These are phyloP conservation scores for Aethina tumida DNA, from an alignment of 1,140 invertebrate genomes.

Conservation along the genomic window DNA sequence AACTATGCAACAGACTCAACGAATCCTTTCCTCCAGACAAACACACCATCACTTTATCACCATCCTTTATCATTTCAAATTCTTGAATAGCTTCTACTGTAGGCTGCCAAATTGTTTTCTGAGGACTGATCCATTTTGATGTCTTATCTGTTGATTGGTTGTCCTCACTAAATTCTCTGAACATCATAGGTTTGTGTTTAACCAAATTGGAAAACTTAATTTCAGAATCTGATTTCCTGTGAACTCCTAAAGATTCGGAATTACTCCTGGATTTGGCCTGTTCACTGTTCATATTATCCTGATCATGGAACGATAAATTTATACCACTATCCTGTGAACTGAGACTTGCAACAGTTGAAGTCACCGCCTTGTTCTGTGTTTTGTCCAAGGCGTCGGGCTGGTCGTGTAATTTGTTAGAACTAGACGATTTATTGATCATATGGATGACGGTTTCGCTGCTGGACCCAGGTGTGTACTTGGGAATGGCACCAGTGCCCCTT, in stretches of 20 bases:
- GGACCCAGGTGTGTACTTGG: conserved; percentile 25
- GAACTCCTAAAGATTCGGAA: conserved; percentile 22
- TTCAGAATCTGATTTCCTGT: conserved; percentile 22
- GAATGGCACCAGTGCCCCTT: conserved; percentile 2
- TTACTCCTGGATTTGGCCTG: conserved; percentile 26
- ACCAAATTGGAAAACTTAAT: conserved; percentile 26
- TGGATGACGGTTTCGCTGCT: conserved; percentile 29
- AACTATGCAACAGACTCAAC: conserved; percentile 67
- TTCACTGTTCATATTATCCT: conserved; percentile 35
- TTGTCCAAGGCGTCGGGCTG: conserved; percentile 17
- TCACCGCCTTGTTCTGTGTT: conserved; percentile 20
- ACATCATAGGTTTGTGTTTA: conserved; percentile 20
- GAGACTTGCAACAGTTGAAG: conserved; percentile 35
- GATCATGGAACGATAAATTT: conserved; percentile 60
- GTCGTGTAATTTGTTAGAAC: conserved; percentile 20
- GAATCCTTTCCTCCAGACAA: conserved; percentile 77
- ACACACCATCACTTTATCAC: conserved; percentile 75
- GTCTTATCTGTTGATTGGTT: conserved; percentile 12
- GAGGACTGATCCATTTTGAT: conserved; percentile 60
- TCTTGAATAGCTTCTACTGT: conserved; percentile 71
- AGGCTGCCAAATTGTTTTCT: conserved; percentile 73
- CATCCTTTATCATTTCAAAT: conserved; percentile 76
- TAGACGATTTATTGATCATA: conserved; percentile 24
- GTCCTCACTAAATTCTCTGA: conserved; percentile 20
- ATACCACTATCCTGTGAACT: conserved; percentile 70